Percentiles rank a stretch among this genome's conserved stretches.
These are phyloP conservation scores for Misgurnus anguillicaudatus DNA, from an alignment of 2,113 vertebrate genomes.

Conservation along the genomic window DNA sequence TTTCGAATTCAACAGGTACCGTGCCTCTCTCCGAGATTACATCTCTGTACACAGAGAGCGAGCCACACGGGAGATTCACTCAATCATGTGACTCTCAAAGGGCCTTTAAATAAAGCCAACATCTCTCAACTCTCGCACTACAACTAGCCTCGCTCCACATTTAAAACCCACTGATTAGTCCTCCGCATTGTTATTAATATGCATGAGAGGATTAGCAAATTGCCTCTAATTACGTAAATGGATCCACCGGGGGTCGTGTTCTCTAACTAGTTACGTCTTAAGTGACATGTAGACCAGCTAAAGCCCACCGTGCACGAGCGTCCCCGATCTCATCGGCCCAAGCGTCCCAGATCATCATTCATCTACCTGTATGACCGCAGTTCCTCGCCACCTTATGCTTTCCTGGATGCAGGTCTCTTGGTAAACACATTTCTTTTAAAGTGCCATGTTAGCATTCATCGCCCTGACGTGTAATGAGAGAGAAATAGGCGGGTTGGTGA, in stretches of 20 bases:
- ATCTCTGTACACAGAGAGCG: background rate
- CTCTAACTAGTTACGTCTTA: conserved; percentile 4
- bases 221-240: conserved; percentile 14
- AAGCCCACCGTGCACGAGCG: background rate
- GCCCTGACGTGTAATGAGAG: background rate
- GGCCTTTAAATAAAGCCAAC: background rate
- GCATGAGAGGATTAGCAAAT: conserved; percentile 32
- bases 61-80: background rate
- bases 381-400: conserved; percentile 24
- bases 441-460: conserved; percentile 44
- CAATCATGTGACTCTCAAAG: background rate
- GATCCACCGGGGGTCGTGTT: conserved; percentile 4
- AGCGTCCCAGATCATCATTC: conserved; percentile 38
- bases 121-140: background rate
- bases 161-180: conserved; percentile 16
- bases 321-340: conserved; percentile 24
- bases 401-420: conserved; percentile 20
- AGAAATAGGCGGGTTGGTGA: conserved; percentile 23
- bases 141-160: background rate
- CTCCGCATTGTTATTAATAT: conserved; percentile 28
- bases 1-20: conserved; percentile 19
- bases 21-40: background rate
- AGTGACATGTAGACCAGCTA: conserved; percentile 9
- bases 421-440: conserved; percentile 37
- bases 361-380: conserved; percentile 24